Conservation (phyloP, 2,888 invertebrate genomes). For the Sclerodermus sp. region DNA sequence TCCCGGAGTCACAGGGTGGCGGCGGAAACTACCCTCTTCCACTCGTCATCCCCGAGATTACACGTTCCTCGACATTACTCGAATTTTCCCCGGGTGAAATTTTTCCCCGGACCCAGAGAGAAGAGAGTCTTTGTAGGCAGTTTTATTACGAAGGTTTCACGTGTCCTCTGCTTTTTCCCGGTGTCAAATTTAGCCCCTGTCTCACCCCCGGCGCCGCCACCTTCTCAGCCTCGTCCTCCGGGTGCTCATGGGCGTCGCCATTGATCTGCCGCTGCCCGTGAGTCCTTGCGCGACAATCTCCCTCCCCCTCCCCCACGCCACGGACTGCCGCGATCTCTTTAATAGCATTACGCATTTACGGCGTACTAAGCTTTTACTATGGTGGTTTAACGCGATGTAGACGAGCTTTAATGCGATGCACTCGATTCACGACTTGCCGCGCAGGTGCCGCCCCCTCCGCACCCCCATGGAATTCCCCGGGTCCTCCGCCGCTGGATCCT, state of each 20-base stretch:
- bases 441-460: constrained; percentile 6
- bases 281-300: not conserved
- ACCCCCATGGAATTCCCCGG: too few relatives aligned
- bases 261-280: too few relatives aligned
- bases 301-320: constrained; percentile 6
- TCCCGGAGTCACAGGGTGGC: too few relatives aligned
- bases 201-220: constrained; percentile 4
- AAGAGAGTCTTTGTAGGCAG: constrained; percentile 32
- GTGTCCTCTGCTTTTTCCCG: constrained; percentile 10
- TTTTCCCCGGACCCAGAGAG: not conserved
- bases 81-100: too few relatives aligned
- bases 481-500: too few relatives aligned
- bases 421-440: constrained; percentile 23
- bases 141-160: constrained; percentile 32
- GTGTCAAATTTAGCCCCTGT: too few relatives aligned
- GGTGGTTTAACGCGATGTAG: constrained; percentile 14
- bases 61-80: too few relatives aligned
- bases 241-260: constrained; percentile 7
- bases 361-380: constrained; percentile 27
- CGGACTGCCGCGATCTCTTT: constrained; percentile 21
- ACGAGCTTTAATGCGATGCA: constrained; percentile 22
- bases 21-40: too few relatives aligned
- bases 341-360: constrained; percentile 34
- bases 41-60: too few relatives aligned
- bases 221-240: constrained; percentile 24